phyloP scores from a whole-genome alignment of 2,113 vertebrate genomes.

The Zosterops pallidus region DNA sequence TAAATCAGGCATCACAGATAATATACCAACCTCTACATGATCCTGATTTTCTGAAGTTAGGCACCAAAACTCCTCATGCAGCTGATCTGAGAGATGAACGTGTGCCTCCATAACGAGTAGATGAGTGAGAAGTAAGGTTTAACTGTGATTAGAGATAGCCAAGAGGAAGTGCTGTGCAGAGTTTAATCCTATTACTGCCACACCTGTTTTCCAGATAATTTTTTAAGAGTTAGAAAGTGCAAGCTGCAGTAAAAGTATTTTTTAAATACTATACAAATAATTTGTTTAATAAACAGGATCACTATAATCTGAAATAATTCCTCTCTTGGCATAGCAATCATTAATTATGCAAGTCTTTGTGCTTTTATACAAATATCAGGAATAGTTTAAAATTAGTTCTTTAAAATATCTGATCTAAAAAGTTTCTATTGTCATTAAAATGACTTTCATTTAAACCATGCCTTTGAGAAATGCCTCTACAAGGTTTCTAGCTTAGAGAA shows the following conservation, averaged over 20 bases:
- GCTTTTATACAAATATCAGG: background rate
- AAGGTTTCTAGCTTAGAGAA: background rate
- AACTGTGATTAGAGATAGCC: background rate
- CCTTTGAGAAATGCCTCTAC: background rate
- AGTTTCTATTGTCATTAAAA: constrained; percentile 3
- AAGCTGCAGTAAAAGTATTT: background rate
- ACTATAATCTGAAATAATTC: background rate
- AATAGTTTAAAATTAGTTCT: background rate
- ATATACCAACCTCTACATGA: background rate
- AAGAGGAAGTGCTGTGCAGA: background rate
- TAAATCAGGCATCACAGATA: background rate
- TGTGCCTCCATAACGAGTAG: accelerated
- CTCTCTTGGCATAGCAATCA: background rate
- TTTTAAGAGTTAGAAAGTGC: background rate
- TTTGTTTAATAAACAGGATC: background rate
- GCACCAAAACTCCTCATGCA: background rate
- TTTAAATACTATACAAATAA: background rate
- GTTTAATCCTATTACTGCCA: background rate
- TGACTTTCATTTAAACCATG: background rate
- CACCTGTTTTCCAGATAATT: background rate
- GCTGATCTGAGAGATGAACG: background rate
- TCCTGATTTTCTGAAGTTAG: background rate
- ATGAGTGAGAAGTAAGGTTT: background rate
- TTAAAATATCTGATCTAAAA: background rate
- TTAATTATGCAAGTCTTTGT: background rate